These are phyloP conservation scores for Arion vulgaris DNA, from an alignment of 1,140 invertebrate genomes.

Conservation along the genomic window DNA sequence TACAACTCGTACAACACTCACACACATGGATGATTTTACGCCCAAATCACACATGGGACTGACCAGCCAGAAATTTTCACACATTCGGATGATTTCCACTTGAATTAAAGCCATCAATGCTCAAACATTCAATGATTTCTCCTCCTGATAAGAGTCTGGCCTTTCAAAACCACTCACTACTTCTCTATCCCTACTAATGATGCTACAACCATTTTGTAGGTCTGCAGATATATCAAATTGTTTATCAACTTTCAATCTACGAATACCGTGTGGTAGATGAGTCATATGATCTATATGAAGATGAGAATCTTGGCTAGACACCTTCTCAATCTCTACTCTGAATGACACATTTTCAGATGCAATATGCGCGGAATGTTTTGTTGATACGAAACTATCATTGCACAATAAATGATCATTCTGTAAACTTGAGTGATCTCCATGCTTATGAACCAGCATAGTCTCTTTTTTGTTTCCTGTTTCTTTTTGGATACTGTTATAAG, in stretches of 20 bases:
- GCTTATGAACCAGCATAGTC: conserved; percentile 12
- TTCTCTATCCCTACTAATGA: too few relatives aligned
- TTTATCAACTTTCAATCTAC: conserved; percentile 20
- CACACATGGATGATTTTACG: too few relatives aligned
- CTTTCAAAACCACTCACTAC: too few relatives aligned
- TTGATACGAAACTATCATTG: conserved; percentile 17
- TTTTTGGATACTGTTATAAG: background rate
- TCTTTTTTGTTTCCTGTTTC: background rate
- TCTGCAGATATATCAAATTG: background rate
- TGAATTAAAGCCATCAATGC: too few relatives aligned
- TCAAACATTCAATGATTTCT: too few relatives aligned
- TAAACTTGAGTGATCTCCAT: conserved; percentile 37
- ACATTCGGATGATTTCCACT: too few relatives aligned
- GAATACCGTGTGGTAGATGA: conserved; percentile 19
- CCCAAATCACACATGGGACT: too few relatives aligned
- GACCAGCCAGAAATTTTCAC: too few relatives aligned
- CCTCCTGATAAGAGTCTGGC: too few relatives aligned
- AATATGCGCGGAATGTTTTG: background rate
- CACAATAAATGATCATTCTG: conserved; percentile 21
- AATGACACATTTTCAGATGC: background rate
- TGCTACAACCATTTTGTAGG: background rate
- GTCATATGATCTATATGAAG: conserved; percentile 11
- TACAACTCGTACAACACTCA: too few relatives aligned
- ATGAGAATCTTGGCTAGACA: background rate
- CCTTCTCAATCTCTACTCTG: background rate